A percentile compares a stretch with the other conserved stretches of the same genome.
Conservation (phyloP, 2,113 vertebrate species). For the Ciconia maguari region DNA sequence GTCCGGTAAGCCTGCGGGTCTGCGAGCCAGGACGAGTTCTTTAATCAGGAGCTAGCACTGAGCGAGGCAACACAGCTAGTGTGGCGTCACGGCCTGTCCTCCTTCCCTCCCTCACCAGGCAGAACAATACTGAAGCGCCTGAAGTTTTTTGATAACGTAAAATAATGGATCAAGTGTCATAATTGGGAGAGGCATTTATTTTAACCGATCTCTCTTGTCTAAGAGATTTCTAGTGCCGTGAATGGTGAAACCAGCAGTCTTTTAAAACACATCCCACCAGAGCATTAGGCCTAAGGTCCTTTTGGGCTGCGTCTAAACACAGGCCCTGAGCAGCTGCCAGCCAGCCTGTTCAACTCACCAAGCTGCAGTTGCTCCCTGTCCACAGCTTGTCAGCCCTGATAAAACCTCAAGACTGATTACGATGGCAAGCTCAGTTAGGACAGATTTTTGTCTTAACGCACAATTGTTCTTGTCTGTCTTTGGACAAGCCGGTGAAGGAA, state of each 20-base stretch:
- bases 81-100: not conserved
- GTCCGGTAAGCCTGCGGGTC: conserved; percentile 69
- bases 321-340: not conserved
- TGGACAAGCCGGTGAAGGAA: not conserved
- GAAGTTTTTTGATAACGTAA: rapidly evolving
- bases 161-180: not conserved
- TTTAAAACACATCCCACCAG: not conserved
- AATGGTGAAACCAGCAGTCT: not conserved
- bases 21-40: rapidly evolving
- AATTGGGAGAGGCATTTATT: not conserved
- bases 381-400: not conserved
- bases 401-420: not conserved
- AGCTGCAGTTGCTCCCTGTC: not conserved
- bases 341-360: not conserved
- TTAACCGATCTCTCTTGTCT: rapidly evolving
- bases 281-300: not conserved
- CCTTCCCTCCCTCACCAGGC: not conserved
- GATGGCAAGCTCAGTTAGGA: not conserved
- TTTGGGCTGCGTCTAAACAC: not conserved
- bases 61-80: rapidly evolving
- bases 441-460: not conserved
- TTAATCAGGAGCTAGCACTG: not conserved
- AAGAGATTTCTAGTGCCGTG: rapidly evolving
- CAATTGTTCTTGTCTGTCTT: not conserved
- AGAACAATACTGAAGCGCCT: not conserved